These are phyloP conservation scores for Sorex fumeus DNA, from an alignment of 2,113 vertebrate species.

Conservation along the genomic window DNA sequence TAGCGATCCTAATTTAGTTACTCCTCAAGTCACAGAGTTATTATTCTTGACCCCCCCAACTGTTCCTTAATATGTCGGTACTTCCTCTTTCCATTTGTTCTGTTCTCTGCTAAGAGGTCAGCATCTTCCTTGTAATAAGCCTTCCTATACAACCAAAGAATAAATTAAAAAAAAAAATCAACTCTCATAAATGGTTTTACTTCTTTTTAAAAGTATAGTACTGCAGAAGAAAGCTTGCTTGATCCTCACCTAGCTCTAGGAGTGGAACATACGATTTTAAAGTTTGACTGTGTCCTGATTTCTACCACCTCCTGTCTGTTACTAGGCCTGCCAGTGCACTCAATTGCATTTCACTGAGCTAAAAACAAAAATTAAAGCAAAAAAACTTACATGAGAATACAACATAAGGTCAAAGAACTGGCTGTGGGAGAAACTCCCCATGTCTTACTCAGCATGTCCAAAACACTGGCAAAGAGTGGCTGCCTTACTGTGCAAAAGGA, in stretches of 20 bases:
- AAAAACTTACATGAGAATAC: slow-evolving; percentile 86
- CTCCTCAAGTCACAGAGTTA: background rate
- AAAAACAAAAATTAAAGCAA: slow-evolving; percentile 78
- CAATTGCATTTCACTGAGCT: slow-evolving; percentile 74
- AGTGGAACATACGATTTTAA: background rate
- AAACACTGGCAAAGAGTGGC: slow-evolving; percentile 83
- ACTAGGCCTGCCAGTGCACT: slow-evolving; percentile 80
- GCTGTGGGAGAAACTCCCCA: slow-evolving; percentile 83
- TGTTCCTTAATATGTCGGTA: background rate
- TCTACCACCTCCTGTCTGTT: slow-evolving; percentile 60
- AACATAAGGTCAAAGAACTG: slow-evolving; percentile 85
- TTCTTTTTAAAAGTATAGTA: slow-evolving; percentile 59
- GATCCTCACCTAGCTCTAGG: background rate
- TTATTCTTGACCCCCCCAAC: slow-evolving; percentile 20
- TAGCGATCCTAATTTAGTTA: background rate
- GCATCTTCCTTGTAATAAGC: slow-evolving; percentile 85
- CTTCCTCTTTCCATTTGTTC: slow-evolving; percentile 77
- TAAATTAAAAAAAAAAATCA: slow-evolving; percentile 56
- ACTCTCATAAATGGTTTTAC: slow-evolving; percentile 50
- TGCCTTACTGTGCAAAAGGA: slow-evolving; percentile 86
- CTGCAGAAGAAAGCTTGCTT: slow-evolving; percentile 53
- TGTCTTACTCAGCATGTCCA: slow-evolving; percentile 85
- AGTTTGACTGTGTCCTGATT: slow-evolving; percentile 17
- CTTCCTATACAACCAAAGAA: slow-evolving; percentile 75
- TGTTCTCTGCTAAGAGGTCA: slow-evolving; percentile 83